Evolutionary conservation across 2,888 invertebrate species (phyloP), one percentile per base, ranked within the genome.

Genomic region (Oscheius sp.): DNA sequence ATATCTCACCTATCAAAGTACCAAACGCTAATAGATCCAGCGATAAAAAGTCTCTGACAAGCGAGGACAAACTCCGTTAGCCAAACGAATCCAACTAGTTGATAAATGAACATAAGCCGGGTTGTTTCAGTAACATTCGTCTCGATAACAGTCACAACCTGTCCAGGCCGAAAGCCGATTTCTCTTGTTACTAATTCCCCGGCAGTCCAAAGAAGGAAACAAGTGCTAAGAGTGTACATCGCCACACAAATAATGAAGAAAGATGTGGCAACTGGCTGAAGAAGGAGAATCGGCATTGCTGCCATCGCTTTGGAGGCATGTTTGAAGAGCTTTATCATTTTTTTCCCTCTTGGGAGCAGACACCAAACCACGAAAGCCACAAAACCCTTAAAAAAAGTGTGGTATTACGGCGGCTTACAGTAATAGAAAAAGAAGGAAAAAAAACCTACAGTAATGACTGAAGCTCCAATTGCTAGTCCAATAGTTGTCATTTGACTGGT

Each of bases 11-110:
- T 91, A 81, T 90, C 89, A 84, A 96, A 96, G 88, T 94, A 96
- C 96, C 96, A 96, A 83, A 92, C 92, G 0, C 94, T 93, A 0
- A 96, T 94, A 23, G 95, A 92, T 12, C 95, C 94, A 20, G 95
- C 93, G 73, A 96, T 92, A 1, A 95, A 92, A 91, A 96, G 93
- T 87, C 94, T 93, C 87, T 96, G 95, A 86, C 95, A 95, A 15
- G 93, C 94, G 81, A 94, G 91, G 80, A 96, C 94, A 87, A 95
- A 95, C 89, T 96, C 95, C 29, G 93, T 92, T 12, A 92, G 92
- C 96, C 96, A 96, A 75, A 96, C 91, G 25, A 96, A 90, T 46
- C 93, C 95, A 61, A 95, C 85, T 12, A 93, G 89, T 86, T 95
- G 93, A 80, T 95, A 91, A 94, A 94, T 95, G 92, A 95, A 93